Conservation (phyloP, 2,888 invertebrate genomes). For the Micoletzkya japonica region DNA sequence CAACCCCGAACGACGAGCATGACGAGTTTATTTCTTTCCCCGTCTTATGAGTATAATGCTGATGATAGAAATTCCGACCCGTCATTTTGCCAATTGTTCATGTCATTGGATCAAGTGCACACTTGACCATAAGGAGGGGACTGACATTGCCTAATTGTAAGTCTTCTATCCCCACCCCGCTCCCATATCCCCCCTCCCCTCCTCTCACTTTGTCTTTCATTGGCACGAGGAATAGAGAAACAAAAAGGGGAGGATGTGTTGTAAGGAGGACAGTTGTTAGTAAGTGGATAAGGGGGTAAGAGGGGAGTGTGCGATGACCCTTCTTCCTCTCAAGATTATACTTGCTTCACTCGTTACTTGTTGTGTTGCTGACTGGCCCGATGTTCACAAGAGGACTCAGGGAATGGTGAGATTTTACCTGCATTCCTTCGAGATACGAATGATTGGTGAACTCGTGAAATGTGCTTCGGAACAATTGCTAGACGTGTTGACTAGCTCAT, state of each 20-base stretch:
- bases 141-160: too few species aligned
- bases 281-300: background rate
- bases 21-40: constrained; percentile 29
- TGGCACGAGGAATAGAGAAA: background rate
- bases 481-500: background rate
- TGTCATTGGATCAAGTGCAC: too few species aligned
- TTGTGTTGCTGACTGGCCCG: constrained; percentile 13
- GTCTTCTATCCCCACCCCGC: too few species aligned
- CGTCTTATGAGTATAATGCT: constrained; percentile 22
- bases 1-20: constrained; percentile 11
- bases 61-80: constrained; percentile 18
- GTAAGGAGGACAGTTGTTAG: constrained; percentile 14
- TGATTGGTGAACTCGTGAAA: background rate
- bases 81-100: constrained; percentile 13
- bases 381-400: constrained; percentile 11
- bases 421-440: too few species aligned
- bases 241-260: background rate
- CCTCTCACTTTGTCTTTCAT: too few species aligned
- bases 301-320: background rate
- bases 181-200: too few species aligned
- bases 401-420: constrained; percentile 5
- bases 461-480: background rate
- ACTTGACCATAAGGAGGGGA: too few species aligned
- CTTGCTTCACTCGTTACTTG: background rate
- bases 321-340: background rate